Evolutionary conservation across 2,888 invertebrate genomes (phyloP).

Genomic region (Mythimna albipuncta): DNA sequence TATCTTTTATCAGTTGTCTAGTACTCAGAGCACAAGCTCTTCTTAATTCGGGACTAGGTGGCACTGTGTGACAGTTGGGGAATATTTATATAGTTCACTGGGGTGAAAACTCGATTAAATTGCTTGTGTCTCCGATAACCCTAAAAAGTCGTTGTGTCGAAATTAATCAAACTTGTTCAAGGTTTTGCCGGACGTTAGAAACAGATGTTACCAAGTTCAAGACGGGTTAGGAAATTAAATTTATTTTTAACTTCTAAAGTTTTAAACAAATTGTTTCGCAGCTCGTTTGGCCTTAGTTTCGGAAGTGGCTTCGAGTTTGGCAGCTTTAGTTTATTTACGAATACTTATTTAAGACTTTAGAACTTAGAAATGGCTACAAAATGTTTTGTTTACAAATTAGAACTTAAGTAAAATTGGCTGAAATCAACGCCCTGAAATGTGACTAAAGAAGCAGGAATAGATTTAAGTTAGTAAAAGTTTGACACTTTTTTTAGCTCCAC

Average conservation of each 20-base stretch:
- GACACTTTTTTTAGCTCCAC: neutral
- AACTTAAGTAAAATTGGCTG: neutral
- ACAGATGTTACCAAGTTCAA: slow-evolving; percentile 52
- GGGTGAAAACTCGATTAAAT: neutral
- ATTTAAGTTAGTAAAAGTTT: no score
- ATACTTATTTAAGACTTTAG: slow-evolving; percentile 2
- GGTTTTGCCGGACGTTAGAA: slow-evolving; percentile 38
- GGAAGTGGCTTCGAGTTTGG: slow-evolving; percentile 35
- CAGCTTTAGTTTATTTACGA: slow-evolving; percentile 16
- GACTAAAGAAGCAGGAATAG: no score
- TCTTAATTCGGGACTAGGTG: no score
- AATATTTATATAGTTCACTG: no score
- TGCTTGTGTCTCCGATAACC: neutral
- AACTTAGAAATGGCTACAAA: neutral
- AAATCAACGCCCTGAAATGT: no score
- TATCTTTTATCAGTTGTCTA: no score
- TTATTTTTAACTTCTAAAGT: slow-evolving; percentile 49
- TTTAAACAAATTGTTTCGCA: slow-evolving; percentile 30
- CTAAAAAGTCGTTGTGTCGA: slow-evolving; percentile 43
- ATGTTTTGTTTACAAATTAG: neutral
- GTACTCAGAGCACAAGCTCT: no score
- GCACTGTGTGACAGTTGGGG: no score
- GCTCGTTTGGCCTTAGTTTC: slow-evolving; percentile 37
- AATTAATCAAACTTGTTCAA: slow-evolving; percentile 63
- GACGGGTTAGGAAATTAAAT: slow-evolving; percentile 48